Percentiles rank a stretch among this genome's conserved stretches.
phyloP scores from a whole-genome alignment of 2,888 invertebrate species.

The Tenthredo amoena region DNA sequence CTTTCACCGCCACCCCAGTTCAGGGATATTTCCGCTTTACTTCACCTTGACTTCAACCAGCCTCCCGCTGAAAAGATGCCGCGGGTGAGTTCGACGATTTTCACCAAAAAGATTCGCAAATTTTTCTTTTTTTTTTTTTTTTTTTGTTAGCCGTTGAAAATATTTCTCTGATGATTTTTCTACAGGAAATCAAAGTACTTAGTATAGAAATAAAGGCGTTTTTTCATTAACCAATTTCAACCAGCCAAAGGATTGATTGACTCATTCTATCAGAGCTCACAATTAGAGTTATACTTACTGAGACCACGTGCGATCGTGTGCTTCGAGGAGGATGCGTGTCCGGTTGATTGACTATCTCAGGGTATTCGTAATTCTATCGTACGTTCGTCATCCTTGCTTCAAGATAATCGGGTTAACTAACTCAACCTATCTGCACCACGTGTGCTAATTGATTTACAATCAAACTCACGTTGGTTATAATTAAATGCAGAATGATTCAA shows the following conservation, averaged over 20 bases:
- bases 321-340: conserved; percentile 29
- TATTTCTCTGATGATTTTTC: background rate
- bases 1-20: conserved; percentile 64
- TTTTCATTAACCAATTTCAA: conserved; percentile 61
- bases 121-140: too few relatives aligned
- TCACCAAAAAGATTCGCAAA: background rate
- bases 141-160: background rate
- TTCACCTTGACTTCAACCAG: conserved; percentile 54
- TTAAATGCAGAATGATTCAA: background rate
- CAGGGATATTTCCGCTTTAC: conserved; percentile 38
- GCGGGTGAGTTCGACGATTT: conserved; percentile 62
- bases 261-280: conserved; percentile 60
- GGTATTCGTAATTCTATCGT: conserved; percentile 5
- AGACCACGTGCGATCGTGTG: conserved; percentile 39
- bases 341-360: conserved; percentile 39
- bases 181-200: background rate
- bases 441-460: conserved; percentile 47
- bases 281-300: background rate
- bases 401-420: conserved; percentile 49
- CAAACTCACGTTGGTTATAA: background rate
- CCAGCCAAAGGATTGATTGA: conserved; percentile 62
- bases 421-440: conserved; percentile 24
- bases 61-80: conserved; percentile 60
- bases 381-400: conserved; percentile 15
- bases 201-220: background rate